Evolutionary conservation across 1,140 invertebrate species (phyloP).

Genomic region (Ptiloglossa arizonensis): DNA sequence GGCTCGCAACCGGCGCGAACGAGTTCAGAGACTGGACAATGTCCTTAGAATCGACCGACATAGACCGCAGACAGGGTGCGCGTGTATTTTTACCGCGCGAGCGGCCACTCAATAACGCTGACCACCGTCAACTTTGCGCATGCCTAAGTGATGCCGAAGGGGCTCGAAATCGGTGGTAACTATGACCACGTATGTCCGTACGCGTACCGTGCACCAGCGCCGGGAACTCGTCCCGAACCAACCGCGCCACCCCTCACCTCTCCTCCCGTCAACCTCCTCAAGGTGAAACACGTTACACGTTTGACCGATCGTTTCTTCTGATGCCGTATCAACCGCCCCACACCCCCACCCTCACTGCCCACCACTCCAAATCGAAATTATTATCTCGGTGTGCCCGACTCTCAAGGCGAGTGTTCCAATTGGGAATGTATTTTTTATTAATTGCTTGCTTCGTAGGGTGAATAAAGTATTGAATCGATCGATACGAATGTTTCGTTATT

Average conservation of each 20-base stretch:
- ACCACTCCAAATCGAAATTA: too few species aligned
- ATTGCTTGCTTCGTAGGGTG: too few species aligned
- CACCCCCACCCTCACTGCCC: background rate
- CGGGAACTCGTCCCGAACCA: constrained; percentile 23
- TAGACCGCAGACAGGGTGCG: constrained; percentile 63
- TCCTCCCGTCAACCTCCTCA: constrained; percentile 56
- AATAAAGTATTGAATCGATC: too few species aligned
- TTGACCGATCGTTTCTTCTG: constrained; percentile 7
- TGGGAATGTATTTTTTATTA: too few species aligned
- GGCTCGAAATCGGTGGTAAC: constrained; percentile 49
- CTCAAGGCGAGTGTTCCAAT: too few species aligned
- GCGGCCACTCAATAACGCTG: constrained; percentile 79
- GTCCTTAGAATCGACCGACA: constrained; percentile 72
- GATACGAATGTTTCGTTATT: too few species aligned
- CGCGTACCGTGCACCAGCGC: constrained; percentile 18
- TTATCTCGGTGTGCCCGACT: too few species aligned
- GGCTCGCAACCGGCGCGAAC: constrained; percentile 13
- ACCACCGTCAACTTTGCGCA: constrained; percentile 75
- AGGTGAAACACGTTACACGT: constrained; percentile 60
- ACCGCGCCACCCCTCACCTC: constrained; percentile 32
- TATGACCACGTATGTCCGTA: constrained; percentile 40
- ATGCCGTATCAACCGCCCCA: background rate
- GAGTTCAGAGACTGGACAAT: constrained; percentile 74
- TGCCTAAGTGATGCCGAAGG: constrained; percentile 63
- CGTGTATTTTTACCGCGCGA: constrained; percentile 69